phyloP scores from a whole-genome alignment of 2,797 vertebrate species.

The Oreortyx pictus region DNA sequence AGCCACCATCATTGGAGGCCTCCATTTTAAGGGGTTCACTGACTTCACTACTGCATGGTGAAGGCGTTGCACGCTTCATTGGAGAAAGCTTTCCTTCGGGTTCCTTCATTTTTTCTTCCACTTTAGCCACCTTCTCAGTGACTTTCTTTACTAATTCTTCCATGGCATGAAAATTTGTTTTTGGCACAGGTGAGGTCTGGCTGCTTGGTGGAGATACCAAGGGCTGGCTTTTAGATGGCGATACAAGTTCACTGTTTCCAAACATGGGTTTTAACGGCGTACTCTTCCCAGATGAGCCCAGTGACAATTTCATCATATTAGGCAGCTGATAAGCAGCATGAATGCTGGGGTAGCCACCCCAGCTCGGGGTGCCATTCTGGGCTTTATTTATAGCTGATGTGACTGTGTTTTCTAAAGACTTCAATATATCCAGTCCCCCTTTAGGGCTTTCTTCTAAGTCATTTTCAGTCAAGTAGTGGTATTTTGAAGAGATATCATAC shows the following conservation, averaged over 20 bases:
- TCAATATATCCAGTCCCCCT: slow-evolving; percentile 96
- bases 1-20: slow-evolving; percentile 84
- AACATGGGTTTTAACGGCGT: slow-evolving; percentile 92
- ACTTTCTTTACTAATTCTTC: slow-evolving; percentile 98
- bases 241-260: slow-evolving; percentile 87
- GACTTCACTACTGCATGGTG: slow-evolving; percentile 91
- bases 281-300: slow-evolving; percentile 91
- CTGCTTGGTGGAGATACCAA: slow-evolving; percentile 90
- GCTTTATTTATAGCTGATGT: slow-evolving; percentile 98
- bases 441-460: slow-evolving; percentile 98
- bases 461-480: slow-evolving; percentile 95
- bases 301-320: slow-evolving; percentile 97
- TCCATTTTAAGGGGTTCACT: slow-evolving; percentile 88
- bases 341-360: slow-evolving; percentile 98
- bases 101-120: slow-evolving; percentile 96
- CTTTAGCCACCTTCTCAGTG: slow-evolving; percentile 96
- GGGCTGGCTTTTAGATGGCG: slow-evolving; percentile 89
- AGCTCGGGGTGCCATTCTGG: slow-evolving; percentile 97
- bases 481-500: slow-evolving; percentile 96
- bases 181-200: slow-evolving; percentile 93
- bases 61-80: slow-evolving; percentile 88
- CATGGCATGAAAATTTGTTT: slow-evolving; percentile 98
- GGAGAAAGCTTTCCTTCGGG: slow-evolving; percentile 88
- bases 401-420: slow-evolving; percentile 98
- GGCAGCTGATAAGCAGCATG: slow-evolving; percentile 99